Evolutionary conservation across 2,888 invertebrate species (phyloP).

Genomic region (Euplexia lucipara): DNA sequence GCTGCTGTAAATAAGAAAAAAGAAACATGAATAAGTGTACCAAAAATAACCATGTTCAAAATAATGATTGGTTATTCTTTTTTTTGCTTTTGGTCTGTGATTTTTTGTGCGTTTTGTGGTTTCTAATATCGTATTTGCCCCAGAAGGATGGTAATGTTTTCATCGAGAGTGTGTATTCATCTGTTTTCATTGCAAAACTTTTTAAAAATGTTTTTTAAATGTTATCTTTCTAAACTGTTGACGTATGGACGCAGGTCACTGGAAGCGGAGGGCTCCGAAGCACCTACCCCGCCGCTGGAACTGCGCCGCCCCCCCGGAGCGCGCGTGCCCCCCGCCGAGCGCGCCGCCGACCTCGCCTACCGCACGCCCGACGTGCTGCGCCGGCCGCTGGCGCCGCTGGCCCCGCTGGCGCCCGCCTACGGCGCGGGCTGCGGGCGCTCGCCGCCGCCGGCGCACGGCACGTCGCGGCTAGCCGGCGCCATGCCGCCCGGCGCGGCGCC

Average conservation of each 20-base stretch:
- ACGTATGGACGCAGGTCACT: constrained; percentile 80
- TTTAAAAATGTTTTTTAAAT: too few species aligned
- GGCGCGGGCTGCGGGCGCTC: constrained; percentile 51
- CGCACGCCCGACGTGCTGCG: constrained; percentile 69
- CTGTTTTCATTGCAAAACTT: too few species aligned
- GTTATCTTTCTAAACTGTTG: neutral
- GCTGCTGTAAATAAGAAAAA: too few species aligned
- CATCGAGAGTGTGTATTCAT: too few species aligned
- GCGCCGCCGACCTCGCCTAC: constrained; percentile 88
- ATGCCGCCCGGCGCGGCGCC: constrained; percentile 54
- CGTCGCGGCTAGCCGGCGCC: constrained; percentile 47
- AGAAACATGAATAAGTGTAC: too few species aligned
- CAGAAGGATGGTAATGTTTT: too few species aligned
- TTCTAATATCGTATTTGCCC: too few species aligned
- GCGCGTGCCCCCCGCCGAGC: constrained; percentile 88
- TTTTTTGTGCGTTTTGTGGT: too few species aligned
- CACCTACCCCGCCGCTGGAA: constrained; percentile 94
- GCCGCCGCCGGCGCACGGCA: constrained; percentile 70
- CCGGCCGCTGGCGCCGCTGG: constrained; percentile 88
- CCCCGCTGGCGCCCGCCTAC: constrained; percentile 44
- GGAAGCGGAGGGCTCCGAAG: constrained; percentile 92
- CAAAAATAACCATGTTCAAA: too few species aligned
- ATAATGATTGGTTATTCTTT: too few species aligned
- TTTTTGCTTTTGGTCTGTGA: too few species aligned
- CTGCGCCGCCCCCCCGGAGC: constrained; percentile 92